phyloP scores from a whole-genome alignment of 1,140 invertebrate genomes.

The Formica exsecta region DNA sequence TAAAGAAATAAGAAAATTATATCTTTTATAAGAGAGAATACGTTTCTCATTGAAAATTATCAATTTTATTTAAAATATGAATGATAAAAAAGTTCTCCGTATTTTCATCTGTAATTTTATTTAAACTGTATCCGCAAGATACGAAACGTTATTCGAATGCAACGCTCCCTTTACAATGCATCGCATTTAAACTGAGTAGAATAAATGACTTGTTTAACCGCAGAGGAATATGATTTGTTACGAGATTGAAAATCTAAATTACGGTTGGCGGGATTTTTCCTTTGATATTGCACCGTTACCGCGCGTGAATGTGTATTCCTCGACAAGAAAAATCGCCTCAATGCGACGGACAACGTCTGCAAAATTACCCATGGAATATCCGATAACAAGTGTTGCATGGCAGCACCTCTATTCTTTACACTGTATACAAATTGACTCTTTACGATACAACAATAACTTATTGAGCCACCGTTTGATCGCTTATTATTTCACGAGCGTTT shows the following conservation, averaged over 20 bases:
- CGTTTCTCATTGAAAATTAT: conserved; percentile 6
- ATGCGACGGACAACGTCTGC: conserved; percentile 51
- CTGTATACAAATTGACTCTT: conserved; percentile 60
- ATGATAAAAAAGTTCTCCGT: background rate
- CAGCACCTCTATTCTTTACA: conserved; percentile 54
- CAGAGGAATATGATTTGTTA: conserved; percentile 46
- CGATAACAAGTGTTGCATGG: conserved; percentile 60
- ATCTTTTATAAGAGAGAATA: background rate
- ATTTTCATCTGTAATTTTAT: background rate
- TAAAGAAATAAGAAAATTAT: too few species aligned
- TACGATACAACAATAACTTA: conserved; percentile 52
- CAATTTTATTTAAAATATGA: conserved; percentile 21
- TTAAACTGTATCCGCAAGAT: background rate
- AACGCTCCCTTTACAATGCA: background rate
- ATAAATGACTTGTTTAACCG: conserved; percentile 56
- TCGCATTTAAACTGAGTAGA: conserved; percentile 26
- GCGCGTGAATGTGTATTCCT: conserved; percentile 40
- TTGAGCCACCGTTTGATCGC: conserved; percentile 46
- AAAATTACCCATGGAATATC: conserved; percentile 58
- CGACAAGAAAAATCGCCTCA: conserved; percentile 54
- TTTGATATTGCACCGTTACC: conserved; percentile 45
- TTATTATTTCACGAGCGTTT: conserved; percentile 34
- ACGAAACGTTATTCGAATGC: background rate
- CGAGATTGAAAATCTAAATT: conserved; percentile 58
- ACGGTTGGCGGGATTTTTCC: conserved; percentile 20